Conservation (phyloP, 1,140 invertebrate species). For the Leptonema lineaticorne region DNA sequence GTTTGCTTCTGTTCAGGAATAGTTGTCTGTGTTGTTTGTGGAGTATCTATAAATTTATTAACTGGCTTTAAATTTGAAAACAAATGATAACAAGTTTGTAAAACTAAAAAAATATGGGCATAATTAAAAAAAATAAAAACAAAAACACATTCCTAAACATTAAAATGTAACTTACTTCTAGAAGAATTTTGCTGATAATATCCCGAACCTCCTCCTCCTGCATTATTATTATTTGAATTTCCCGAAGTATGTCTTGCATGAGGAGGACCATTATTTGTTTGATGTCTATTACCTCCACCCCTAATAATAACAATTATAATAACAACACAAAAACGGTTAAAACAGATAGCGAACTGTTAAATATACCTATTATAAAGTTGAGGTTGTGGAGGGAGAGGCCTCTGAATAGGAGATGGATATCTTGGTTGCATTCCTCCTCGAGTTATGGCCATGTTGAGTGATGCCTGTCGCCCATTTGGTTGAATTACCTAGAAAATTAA, state of each 20-base stretch:
- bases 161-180: conserved; percentile 29
- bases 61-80: background rate
- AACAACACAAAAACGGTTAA: background rate
- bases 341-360: background rate
- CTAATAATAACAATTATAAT: conserved; percentile 9
- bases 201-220: conserved; percentile 1
- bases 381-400: conserved; percentile 43
- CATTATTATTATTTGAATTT: too few species aligned
- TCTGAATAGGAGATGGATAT: conserved; percentile 55
- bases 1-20: conserved; percentile 6
- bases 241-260: conserved; percentile 19
- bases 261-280: conserved; percentile 22
- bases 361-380: conserved; percentile 31
- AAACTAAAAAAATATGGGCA: too few species aligned
- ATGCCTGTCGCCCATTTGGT: conserved; percentile 37
- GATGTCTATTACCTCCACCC: conserved; percentile 36
- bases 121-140: background rate
- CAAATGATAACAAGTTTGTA: background rate
- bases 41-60: too few species aligned
- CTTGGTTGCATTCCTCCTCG: conserved; percentile 49
- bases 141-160: background rate
- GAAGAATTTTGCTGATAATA: conserved; percentile 35
- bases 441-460: conserved; percentile 39
- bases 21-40: background rate
- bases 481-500: conserved; percentile 36